These are phyloP conservation scores for Danio choprae DNA, from an alignment of 2,797 vertebrate species.

Conservation along the genomic window DNA sequence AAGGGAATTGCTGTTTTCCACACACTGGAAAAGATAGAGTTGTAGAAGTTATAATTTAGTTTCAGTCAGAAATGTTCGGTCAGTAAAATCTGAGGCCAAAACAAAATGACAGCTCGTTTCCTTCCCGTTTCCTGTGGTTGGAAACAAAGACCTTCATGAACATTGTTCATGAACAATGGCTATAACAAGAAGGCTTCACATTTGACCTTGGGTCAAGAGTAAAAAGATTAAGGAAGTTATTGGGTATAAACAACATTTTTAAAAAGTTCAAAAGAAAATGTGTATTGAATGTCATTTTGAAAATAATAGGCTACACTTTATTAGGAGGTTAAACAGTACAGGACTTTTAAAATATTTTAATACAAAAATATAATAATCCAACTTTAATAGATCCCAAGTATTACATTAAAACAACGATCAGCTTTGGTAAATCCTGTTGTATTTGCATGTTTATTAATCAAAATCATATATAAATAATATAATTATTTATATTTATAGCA, in stretches of 20 bases:
- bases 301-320: background rate
- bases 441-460: background rate
- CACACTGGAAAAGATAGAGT: conserved; percentile 70
- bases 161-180: background rate
- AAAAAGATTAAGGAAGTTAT: conserved; percentile 40
- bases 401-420: background rate
- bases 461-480: too few species aligned
- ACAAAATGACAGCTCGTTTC: background rate
- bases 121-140: background rate
- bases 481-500: too few species aligned
- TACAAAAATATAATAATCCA: background rate
- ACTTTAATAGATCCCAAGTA: background rate
- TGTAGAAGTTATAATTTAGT: background rate
- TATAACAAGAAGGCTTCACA: background rate
- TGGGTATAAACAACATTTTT: background rate
- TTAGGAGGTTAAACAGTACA: background rate
- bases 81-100: background rate
- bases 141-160: background rate
- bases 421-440: background rate
- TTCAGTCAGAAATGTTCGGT: background rate
- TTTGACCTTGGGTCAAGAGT: conserved; percentile 28
- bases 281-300: background rate
- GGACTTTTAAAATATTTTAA: background rate
- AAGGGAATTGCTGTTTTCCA: conserved; percentile 69
- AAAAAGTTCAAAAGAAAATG: background rate